Evolutionary conservation across 2,888 invertebrate species (phyloP), one percentile per base, ranked within the genome.

Genomic region (Hyppa rectilinea): DNA sequence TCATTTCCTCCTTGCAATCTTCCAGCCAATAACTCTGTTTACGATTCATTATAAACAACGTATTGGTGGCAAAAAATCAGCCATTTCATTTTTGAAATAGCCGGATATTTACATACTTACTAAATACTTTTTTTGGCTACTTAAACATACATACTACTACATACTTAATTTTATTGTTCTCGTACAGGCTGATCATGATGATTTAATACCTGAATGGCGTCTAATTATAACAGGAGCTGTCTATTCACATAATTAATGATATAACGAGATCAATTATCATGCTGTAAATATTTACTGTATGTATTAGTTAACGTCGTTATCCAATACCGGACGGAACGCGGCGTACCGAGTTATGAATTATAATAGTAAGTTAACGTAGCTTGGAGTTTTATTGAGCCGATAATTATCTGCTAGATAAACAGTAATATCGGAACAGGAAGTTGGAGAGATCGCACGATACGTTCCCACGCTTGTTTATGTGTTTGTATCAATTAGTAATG

Each of bases 241-340:
- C n/a, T 59, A n/a, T 3, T 58, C 9, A 36, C 53, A 40, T 47
- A 10, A 47, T 38, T 29, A 2, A 52, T 55, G 49, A 47, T 56
- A 20, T 47, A 63, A 56, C 36, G 29, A 31, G 12, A 58, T 17
- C 52, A 65, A 61, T 74, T 68, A 78, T 34, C 36, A 9, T 45
- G 7, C 23, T 55, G 29, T 52, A 45, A 47, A 59, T 59, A 55
- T 53, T 64, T 47, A 59, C 36, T 12, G n/a, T n/a, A 36, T 29
- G 55, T 49, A 66, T 59, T 58, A 64, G 61, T 74, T 60, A 65
- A 55, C 61, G 26, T 45, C 23, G 52, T 86, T 86, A 82, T 55
- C 49, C 68, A 85, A 86, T 71, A 76, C 82, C 85, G 82, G 85
- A 87, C 75, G 81, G 55, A 60, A 61, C 36, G 64, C 69, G 36